phyloP scores from a whole-genome alignment of 1,140 invertebrate species.

The Sesamia nonagrioides region DNA sequence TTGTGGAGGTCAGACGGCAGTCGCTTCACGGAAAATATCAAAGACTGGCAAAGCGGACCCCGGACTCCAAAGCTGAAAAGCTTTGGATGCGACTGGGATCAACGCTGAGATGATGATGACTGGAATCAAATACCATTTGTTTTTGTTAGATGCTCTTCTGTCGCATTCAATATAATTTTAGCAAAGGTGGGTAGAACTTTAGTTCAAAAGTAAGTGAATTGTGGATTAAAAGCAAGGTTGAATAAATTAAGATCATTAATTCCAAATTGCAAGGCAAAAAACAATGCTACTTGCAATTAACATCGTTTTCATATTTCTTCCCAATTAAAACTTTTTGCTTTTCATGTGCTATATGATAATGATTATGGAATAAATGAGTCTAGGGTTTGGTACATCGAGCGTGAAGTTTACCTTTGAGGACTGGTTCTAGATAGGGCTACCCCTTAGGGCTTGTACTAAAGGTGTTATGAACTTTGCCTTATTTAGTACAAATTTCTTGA shows the following conservation, averaged over 20 bases:
- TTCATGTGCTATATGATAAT: conserved; percentile 47
- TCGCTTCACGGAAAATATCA: too few relatives aligned
- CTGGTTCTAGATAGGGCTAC: conserved; percentile 36
- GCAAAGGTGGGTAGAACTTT: not conserved
- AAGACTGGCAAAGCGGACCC: too few relatives aligned
- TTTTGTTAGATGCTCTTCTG: not conserved
- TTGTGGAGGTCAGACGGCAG: too few relatives aligned
- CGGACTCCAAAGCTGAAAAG: too few relatives aligned
- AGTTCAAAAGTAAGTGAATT: not conserved
- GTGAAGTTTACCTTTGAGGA: conserved; percentile 54
- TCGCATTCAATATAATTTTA: not conserved
- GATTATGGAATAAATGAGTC: conserved; percentile 40
- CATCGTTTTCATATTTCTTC: conserved; percentile 22
- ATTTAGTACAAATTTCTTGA: not conserved
- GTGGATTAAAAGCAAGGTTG: not conserved
- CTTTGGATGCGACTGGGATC: too few relatives aligned
- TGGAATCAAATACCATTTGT: not conserved
- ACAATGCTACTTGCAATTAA: conserved; percentile 3
- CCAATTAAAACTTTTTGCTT: conserved; percentile 40
- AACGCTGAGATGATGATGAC: too few relatives aligned
- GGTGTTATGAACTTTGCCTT: not conserved
- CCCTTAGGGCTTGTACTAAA: not conserved
- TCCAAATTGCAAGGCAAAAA: conserved; percentile 1
- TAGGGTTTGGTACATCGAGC: conserved; percentile 43
- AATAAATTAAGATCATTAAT: conserved; percentile 16